A percentile compares a stretch with the other conserved stretches of the same genome.
These are phyloP conservation scores for Baryphthengus martii DNA, from an alignment of 2,113 vertebrate genomes.

Conservation along the genomic window DNA sequence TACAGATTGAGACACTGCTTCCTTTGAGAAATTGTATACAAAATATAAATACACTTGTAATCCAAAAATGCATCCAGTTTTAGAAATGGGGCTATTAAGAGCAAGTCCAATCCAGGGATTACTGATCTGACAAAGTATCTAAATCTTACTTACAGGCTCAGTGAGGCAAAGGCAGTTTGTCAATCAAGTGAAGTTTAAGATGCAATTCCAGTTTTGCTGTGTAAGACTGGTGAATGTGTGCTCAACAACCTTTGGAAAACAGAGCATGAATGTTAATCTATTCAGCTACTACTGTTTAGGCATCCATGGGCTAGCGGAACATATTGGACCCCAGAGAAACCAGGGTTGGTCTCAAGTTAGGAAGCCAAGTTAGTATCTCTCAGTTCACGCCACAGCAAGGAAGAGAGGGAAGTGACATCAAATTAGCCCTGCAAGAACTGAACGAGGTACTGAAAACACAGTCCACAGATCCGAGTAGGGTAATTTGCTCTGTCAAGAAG, in stretches of 20 bases:
- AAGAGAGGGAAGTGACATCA: background rate
- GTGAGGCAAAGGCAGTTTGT: background rate
- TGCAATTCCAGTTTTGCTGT: background rate
- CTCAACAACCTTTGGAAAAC: background rate
- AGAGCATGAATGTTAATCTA: background rate
- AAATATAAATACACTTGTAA: background rate
- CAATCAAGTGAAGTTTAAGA: background rate
- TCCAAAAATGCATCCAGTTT: background rate
- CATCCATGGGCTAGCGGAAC: background rate
- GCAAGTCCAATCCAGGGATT: background rate
- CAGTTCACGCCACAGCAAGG: background rate
- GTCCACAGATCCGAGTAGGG: background rate
- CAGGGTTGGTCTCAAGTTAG: background rate
- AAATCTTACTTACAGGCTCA: background rate
- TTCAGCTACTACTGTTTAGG: background rate
- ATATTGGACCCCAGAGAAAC: background rate
- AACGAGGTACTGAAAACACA: background rate
- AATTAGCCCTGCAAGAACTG: background rate
- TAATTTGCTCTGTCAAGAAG: slow-evolving; percentile 10
- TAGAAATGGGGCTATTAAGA: background rate
- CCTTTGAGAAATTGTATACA: background rate
- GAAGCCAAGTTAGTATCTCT: background rate
- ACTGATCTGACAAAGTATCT: background rate
- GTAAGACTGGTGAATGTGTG: background rate
- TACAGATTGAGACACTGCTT: background rate